Evolutionary conservation across 2,797 vertebrate genomes (phyloP).

Genomic region (Diplodus puntazzo): DNA sequence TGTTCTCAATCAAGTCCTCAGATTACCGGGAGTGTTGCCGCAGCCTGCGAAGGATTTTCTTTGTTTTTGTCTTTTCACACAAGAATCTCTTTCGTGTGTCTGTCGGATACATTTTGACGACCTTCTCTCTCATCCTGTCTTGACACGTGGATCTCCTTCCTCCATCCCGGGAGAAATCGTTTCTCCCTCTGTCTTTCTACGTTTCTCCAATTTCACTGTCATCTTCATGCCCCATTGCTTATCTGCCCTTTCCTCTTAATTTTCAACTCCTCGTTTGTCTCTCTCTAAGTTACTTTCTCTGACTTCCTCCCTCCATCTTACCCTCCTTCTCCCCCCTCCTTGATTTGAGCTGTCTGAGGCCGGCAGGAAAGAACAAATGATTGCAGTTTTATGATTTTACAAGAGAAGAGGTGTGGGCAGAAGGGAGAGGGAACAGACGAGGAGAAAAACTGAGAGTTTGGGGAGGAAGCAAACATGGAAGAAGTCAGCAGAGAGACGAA

Average conservation of each 20-base stretch:
- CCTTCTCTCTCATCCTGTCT: conserved; percentile 18
- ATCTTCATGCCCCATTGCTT: conserved; percentile 8
- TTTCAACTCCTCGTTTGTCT: conserved; percentile 19
- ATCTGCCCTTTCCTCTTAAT: neutral
- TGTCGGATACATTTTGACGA: neutral
- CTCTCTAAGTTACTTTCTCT: neutral
- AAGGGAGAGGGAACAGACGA: too few species aligned
- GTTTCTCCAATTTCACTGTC: conserved; percentile 15
- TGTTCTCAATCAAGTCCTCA: conserved; percentile 69
- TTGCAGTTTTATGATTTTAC: conserved; percentile 26
- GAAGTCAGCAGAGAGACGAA: neutral
- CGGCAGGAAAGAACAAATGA: conserved; percentile 20
- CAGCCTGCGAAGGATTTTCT: conserved; percentile 41
- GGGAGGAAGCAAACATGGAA: neutral
- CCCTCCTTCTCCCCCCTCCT: neutral
- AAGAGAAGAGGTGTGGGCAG: neutral
- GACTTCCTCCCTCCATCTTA: conserved; percentile 6
- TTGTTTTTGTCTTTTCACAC: conserved; percentile 12
- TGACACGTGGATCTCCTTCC: conserved; percentile 3
- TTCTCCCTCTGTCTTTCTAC: neutral
- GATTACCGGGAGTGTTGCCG: conserved; percentile 53
- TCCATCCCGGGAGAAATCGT: conserved; percentile 38
- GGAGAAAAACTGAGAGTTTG: neutral
- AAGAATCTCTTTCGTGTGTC: neutral
- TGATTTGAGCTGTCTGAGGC: conserved; percentile 19